phyloP scores from a whole-genome alignment of 2,888 invertebrate genomes.

The Zelleria hepariella region DNA sequence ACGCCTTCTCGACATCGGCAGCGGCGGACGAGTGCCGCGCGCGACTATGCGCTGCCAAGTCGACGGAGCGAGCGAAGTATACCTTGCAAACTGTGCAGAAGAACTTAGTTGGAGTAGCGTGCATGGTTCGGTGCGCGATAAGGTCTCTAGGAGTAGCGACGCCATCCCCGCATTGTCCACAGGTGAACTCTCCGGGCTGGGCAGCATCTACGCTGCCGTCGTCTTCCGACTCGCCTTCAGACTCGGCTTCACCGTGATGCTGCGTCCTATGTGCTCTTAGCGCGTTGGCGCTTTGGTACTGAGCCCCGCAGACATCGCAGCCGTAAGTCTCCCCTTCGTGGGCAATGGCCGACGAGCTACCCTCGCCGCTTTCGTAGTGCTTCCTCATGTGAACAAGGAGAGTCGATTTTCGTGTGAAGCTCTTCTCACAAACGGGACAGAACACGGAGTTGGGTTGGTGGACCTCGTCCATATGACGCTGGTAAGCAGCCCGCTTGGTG shows the following conservation, averaged over 20 bases:
- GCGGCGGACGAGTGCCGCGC: constrained; percentile 65
- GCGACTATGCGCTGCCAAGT: constrained; percentile 61
- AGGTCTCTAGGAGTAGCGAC: constrained; percentile 68
- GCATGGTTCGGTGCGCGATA: constrained; percentile 70
- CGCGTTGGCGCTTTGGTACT: constrained; percentile 70
- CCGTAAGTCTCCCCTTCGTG: constrained; percentile 51
- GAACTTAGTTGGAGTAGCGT: constrained; percentile 62
- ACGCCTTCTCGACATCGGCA: constrained; percentile 65
- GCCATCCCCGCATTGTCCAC: constrained; percentile 69
- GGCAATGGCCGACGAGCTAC: constrained; percentile 30
- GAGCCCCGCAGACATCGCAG: constrained; percentile 74
- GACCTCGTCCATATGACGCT: constrained; percentile 72
- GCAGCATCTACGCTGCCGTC: constrained; percentile 39
- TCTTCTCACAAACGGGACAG: constrained; percentile 75
- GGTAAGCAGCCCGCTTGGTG: constrained; percentile 71
- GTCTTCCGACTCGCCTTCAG: constrained; percentile 50
- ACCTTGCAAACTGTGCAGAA: constrained; percentile 74
- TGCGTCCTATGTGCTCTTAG: constrained; percentile 72
- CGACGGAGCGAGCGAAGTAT: constrained; percentile 57
- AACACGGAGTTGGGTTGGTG: constrained; percentile 69
- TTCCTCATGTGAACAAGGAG: constrained; percentile 75
- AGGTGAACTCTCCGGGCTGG: constrained; percentile 63
- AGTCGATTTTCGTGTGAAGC: constrained; percentile 75
- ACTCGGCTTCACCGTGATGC: constrained; percentile 65
- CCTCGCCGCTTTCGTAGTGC: constrained; percentile 57